Base-by-base conservation (phyloP, 2,113 vertebrate genomes). In the Limnothrissa miodon region DNA sequence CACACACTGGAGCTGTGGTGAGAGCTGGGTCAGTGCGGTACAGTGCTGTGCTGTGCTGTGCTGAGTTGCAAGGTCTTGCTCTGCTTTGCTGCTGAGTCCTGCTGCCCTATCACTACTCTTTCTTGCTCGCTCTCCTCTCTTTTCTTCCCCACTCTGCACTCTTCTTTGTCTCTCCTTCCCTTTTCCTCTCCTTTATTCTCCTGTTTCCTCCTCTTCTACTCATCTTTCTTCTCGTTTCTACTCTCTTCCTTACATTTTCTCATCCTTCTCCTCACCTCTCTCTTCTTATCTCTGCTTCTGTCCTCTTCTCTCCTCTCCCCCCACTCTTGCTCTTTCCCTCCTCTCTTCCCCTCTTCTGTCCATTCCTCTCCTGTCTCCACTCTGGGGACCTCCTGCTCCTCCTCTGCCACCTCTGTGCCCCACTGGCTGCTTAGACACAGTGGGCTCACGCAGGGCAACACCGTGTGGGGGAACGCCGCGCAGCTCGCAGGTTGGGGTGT, bases 271-370 rank as follows among this genome's bases (percentile, higher is more conserved):
- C 66, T 25, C 42, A 42, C 42, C 42, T 42, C 66, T 2, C 79
- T 17, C 80, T 84, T 83, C 11, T 17, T 15, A 2, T 19, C 81
- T 85, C 79, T 42, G 6, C 42, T 42, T 42, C 42, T n/a, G n/a
- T n/a, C 39, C 62, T 1, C 79, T 17, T 80, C 85, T 83, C 45
- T 13, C 13, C 45, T 19, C 81, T 85, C 79, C 74, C 85, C 83
- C 48, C 82, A 80, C 59, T 66, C 45, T 66, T 39, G 84, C 81
- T 21, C 80, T 23, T 33, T 56, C 19, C 78, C 39, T 45, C 19
- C 79, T 7, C 39, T 23, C 42, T 53, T 48, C 44, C 59, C 53
- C 56, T 44, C 51, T 53, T 85, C 78, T 78, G 46, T 56, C 66
- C 78, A 23, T 6, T 56, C 51, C 51, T 53, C 51, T 56, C 51